These are phyloP conservation scores for Psophia crepitans DNA, from an alignment of 2,113 vertebrate genomes.

Conservation along the genomic window DNA sequence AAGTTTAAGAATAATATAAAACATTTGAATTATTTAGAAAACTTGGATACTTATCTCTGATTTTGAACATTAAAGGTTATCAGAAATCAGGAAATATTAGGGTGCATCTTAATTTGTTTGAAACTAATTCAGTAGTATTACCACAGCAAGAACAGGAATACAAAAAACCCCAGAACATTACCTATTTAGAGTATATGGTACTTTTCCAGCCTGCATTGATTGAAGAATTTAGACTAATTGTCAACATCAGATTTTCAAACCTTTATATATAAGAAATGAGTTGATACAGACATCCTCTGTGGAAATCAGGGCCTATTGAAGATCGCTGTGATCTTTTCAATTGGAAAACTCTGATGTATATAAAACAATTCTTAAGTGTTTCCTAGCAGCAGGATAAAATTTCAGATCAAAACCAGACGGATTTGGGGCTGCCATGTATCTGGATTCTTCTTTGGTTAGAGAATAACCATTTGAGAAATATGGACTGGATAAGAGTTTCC, in stretches of 20 bases:
- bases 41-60: not conserved
- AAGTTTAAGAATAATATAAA: not conserved
- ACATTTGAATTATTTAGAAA: not conserved
- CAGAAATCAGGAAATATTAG: not conserved
- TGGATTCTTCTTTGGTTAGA: not conserved
- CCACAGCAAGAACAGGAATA: not conserved
- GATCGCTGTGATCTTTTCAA: not conserved
- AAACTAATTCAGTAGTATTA: not conserved
- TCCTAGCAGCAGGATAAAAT: not conserved
- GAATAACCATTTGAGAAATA: not conserved
- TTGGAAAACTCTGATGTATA: not conserved
- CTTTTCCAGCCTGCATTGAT: not conserved
- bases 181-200: not conserved
- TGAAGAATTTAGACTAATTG: not conserved
- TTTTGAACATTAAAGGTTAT: not conserved
- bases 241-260: not conserved
- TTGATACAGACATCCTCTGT: not conserved
- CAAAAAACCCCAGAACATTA: not conserved
- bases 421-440: not conserved
- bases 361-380: not conserved
- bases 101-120: not conserved
- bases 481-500: not conserved
- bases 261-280: rapidly evolving
- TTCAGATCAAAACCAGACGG: not conserved
- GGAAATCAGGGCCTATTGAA: not conserved